Percentiles rank a stretch among this genome's conserved stretches.
These are phyloP conservation scores for Antheraea yamamai DNA, from an alignment of 2,888 invertebrate species.

Conservation along the genomic window DNA sequence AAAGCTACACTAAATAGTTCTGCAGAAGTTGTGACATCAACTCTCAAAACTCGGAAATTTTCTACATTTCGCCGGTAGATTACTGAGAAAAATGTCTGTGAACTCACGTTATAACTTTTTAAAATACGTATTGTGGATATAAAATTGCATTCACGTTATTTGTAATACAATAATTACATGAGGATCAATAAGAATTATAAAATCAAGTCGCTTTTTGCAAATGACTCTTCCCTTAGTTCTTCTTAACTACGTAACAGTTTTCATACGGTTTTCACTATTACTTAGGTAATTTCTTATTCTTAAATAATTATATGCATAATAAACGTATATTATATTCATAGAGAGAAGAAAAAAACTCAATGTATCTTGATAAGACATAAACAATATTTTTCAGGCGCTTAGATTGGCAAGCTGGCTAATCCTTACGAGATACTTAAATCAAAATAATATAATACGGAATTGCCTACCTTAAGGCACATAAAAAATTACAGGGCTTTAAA, in stretches of 20 bases:
- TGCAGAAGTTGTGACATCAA: conserved; percentile 16
- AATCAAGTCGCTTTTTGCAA: background rate
- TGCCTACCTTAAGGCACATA: too few species aligned
- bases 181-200: too few species aligned
- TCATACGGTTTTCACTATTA: background rate
- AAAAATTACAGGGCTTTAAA: too few species aligned
- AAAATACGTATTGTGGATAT: background rate
- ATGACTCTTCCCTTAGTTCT: background rate
- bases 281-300: too few species aligned
- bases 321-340: too few species aligned
- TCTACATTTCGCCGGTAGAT: conserved; percentile 6
- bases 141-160: background rate
- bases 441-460: too few species aligned
- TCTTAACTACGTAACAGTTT: background rate
- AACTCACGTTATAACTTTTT: conserved; percentile 8
- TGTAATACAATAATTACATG: background rate
- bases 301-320: too few species aligned
- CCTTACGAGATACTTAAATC: too few species aligned
- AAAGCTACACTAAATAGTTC: background rate
- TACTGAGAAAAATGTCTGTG: conserved; percentile 3
- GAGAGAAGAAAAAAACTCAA: too few species aligned
- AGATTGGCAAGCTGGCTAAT: too few species aligned
- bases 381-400: too few species aligned
- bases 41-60: conserved; percentile 18
- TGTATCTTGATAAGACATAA: too few species aligned